Percentiles rank a stretch among this genome's conserved stretches.
Evolutionary conservation across 1,140 invertebrate species (phyloP).

Genomic region (Drosophila biarmipes): DNA sequence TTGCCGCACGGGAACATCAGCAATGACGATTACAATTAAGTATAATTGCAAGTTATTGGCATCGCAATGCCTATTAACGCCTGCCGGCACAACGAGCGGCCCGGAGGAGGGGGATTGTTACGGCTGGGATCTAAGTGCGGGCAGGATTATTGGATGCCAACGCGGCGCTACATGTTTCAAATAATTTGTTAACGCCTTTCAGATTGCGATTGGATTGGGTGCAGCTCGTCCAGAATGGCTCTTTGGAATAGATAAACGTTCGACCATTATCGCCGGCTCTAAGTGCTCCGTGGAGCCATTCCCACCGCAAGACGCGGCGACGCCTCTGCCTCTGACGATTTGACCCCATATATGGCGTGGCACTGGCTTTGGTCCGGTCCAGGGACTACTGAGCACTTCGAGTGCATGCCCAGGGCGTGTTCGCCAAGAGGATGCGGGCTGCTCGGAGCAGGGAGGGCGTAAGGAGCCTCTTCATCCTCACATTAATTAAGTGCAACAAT

Average conservation of each 20-base stretch:
- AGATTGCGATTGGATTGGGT: conserved; percentile 59
- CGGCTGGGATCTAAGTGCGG: neutral
- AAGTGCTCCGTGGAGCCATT: conserved; percentile 62
- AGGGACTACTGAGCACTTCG: conserved; percentile 16
- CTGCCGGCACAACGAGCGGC: conserved; percentile 40
- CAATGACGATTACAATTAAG: conserved; percentile 74
- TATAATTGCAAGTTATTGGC: conserved; percentile 81
- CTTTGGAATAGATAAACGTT: conserved; percentile 66
- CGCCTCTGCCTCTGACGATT: conserved; percentile 70
- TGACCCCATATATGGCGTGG: conserved; percentile 65
- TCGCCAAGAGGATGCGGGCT: conserved; percentile 18
- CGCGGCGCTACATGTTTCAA: conserved; percentile 75
- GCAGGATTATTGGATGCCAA: conserved; percentile 62
- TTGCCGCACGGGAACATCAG: conserved; percentile 42
- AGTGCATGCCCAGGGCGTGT: conserved; percentile 66
- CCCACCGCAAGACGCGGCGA: conserved; percentile 55
- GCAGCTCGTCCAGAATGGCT: conserved; percentile 9
- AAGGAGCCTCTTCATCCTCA: conserved; percentile 48
- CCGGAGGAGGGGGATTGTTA: neutral
- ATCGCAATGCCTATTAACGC: conserved; percentile 79
- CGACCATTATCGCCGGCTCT: conserved; percentile 60
- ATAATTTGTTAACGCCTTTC: conserved; percentile 75
- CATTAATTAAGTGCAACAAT: conserved; percentile 83
- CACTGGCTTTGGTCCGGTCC: conserved; percentile 5
- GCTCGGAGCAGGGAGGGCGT: conserved; percentile 17